Conservation (phyloP, 1,140 invertebrate species). For the Lanistes nyassanus region DNA sequence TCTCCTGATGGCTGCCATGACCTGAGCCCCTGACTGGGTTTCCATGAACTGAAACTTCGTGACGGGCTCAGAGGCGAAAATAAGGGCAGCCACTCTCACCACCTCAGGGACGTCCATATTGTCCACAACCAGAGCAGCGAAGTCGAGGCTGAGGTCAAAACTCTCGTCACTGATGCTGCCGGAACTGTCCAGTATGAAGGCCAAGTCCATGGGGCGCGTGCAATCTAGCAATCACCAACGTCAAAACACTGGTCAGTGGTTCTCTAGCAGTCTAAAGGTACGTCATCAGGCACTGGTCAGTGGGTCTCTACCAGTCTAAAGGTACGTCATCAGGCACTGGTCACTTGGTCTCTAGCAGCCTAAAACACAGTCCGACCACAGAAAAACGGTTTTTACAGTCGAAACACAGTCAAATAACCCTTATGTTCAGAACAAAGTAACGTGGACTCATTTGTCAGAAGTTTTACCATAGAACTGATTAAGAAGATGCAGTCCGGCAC, state of each 20-base stretch:
- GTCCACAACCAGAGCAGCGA: constrained; percentile 30
- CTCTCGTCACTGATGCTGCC: constrained; percentile 31
- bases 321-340: background rate
- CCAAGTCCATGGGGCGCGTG: constrained; percentile 39
- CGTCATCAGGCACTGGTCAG: background rate
- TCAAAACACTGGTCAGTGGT: background rate
- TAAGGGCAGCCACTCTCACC: constrained; percentile 24
- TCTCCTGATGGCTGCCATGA: background rate
- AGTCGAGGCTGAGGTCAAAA: constrained; percentile 33
- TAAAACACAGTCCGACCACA: no score
- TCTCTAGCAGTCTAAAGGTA: background rate
- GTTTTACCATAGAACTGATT: no score
- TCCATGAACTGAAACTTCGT: background rate
- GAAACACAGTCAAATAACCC: no score
- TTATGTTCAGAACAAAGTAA: no score
- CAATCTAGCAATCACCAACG: constrained; percentile 37
- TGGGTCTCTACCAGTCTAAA: background rate
- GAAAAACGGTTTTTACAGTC: no score
- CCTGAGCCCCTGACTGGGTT: background rate
- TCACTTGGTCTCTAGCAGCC: background rate
- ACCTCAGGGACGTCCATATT: constrained; percentile 7
- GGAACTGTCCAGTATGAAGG: constrained; percentile 39
- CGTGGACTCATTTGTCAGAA: no score
- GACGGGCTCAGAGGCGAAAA: background rate
- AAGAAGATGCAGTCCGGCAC: no score